These are phyloP conservation scores for Lordiphosa andalusiaca DNA, from an alignment of 2,888 invertebrate genomes.

Conservation along the genomic window DNA sequence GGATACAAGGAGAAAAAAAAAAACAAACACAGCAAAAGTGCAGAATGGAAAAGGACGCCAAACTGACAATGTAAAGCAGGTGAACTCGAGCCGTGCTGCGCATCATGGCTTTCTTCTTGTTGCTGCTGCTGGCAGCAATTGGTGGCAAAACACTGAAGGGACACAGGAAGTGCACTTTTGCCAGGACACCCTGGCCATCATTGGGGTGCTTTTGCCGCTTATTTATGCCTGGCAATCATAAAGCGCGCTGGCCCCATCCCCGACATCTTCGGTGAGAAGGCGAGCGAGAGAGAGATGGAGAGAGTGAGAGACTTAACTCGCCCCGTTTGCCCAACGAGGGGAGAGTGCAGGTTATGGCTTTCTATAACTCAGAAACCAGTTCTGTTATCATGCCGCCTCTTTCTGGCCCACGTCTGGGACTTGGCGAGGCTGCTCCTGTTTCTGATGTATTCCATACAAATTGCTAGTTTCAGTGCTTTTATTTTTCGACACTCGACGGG, in stretches of 20 bases:
- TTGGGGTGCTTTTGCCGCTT: conserved; percentile 70
- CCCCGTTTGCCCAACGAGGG: conserved; percentile 6
- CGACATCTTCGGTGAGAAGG: conserved; percentile 2
- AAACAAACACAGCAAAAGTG: conserved; percentile 21
- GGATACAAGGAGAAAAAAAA: conserved; percentile 15
- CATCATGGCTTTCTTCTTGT: conserved; percentile 25
- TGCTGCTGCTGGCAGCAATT: conserved; percentile 49
- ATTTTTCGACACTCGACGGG: conserved; percentile 48
- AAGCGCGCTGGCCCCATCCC: conserved; percentile 52
- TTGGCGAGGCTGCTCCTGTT: conserved; percentile 31
- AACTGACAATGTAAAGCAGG: conserved; percentile 58
- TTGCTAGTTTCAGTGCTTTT: conserved; percentile 73
- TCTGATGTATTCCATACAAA: conserved; percentile 74
- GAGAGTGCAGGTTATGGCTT: conserved; percentile 73
- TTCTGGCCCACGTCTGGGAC: conserved; percentile 43
- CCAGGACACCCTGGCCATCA: conserved; percentile 28
- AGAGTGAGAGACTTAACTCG: conserved; percentile 1
- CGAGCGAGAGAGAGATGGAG: conserved; percentile 1
- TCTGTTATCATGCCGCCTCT: conserved; percentile 56
- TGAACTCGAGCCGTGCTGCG: conserved; percentile 53
- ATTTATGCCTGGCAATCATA: conserved; percentile 74
- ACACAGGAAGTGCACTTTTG: conserved; percentile 67
- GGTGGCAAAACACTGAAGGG: conserved; percentile 64
- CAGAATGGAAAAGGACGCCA: conserved; percentile 17
- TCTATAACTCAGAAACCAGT: conserved; percentile 62